Evolutionary conservation across 1,140 invertebrate genomes (phyloP), one percentile per base, ranked within the genome.

Genomic region (Araneus ventricosus): DNA sequence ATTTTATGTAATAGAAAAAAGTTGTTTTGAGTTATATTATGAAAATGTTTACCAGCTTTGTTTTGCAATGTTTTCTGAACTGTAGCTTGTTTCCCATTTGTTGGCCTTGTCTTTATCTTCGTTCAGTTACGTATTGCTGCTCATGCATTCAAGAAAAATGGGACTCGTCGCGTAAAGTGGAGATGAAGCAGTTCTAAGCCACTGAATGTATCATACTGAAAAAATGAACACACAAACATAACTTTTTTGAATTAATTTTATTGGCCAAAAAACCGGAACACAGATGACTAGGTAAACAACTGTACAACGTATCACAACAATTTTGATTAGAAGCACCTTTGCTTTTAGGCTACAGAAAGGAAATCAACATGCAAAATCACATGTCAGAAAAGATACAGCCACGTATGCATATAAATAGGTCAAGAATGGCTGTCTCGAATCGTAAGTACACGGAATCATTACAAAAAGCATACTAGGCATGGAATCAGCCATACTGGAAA

Each of bases 251-350:
- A 24, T 84, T n/a, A 52, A 84, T 84, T 84, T 84, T 84, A 84
- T 84, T 27, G 45, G n/a, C n/a, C 17, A 24, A 84, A 84, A 84
- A 84, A 84, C 39, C 39, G 20, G 70, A 84, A 84, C 82, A 84
- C 45, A 22, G 30, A 84, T 84, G 82, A 84, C 82, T 84, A 84
- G 82, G 82, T 84, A 84, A 84, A 84, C 82, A 57, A 84, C 70
- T 75, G 70, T 75, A 84, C 82, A 84, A 84, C 22, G 45, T 84
- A 84, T 84, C 82, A 84, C 82, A 84, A 84, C 41, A 84, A 84
- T 84, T 45, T 84, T 84, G 82, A 52, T 84, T 41, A 52, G 82
- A 84, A 84, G 82, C 82, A 84, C 82, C 82, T 41, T 82, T 39
- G 79, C 45, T 34, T 75, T 75, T 75, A 75, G n/a, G 67, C 79